These are phyloP conservation scores for Scarus forsteni DNA, from an alignment of 2,797 vertebrate species.

Conservation along the genomic window DNA sequence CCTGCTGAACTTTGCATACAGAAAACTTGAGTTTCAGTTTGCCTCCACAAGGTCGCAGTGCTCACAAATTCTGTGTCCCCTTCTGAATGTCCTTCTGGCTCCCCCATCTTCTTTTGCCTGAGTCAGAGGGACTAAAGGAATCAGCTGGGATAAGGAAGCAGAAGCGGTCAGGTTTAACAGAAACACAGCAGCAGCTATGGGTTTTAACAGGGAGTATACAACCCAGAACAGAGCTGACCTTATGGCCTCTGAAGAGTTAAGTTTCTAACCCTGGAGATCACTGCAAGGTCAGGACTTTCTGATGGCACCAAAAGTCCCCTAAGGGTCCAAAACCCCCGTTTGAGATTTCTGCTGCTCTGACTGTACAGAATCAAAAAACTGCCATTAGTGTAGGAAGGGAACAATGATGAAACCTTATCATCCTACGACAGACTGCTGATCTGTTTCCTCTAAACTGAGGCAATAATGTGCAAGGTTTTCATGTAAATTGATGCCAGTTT, in stretches of 20 bases:
- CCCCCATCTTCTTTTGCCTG: background rate
- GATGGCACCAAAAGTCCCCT: background rate
- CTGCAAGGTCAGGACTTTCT: background rate
- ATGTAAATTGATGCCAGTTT: constrained; percentile 7
- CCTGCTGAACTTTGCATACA: background rate
- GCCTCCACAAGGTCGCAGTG: constrained; percentile 37
- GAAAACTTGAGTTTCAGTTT: constrained; percentile 6
- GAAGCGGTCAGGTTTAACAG: constrained; percentile 9
- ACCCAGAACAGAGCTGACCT: background rate
- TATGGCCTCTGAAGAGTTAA: background rate
- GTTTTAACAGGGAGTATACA: background rate
- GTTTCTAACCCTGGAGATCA: background rate
- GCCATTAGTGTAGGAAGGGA: constrained; percentile 10
- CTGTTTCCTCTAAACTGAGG: constrained; percentile 28
- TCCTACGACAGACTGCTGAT: constrained; percentile 3
- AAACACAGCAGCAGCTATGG: constrained; percentile 14
- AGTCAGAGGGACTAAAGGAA: constrained; percentile 19
- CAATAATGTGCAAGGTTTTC: constrained; percentile 33
- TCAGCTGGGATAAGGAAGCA: constrained; percentile 29
- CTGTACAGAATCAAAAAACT: constrained; percentile 7
- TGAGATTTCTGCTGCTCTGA: constrained; percentile 5
- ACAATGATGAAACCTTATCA: constrained; percentile 30
- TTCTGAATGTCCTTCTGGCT: constrained; percentile 19
- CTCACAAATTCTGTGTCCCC: constrained; percentile 3
- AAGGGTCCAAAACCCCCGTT: background rate